A percentile compares a stretch with the other conserved stretches of the same genome.
These are phyloP conservation scores for Cacoxenus indagator DNA, from an alignment of 2,888 invertebrate species.

Conservation along the genomic window DNA sequence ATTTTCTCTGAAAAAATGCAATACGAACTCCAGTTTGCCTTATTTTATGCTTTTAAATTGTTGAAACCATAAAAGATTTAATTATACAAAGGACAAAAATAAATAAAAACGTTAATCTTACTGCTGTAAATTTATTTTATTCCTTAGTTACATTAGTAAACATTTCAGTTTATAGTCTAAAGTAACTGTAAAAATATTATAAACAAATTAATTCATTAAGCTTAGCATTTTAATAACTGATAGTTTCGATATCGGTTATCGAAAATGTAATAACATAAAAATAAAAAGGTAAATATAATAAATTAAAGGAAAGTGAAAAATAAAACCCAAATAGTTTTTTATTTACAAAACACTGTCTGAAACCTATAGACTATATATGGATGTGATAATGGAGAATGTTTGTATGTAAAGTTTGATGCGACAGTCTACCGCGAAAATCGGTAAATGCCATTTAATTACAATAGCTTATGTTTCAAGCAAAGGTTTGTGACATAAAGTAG, in stretches of 20 bases:
- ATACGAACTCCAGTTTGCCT: slow-evolving; percentile 33
- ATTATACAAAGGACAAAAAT: slow-evolving; percentile 18
- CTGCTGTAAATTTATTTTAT: neutral
- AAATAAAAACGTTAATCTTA: neutral
- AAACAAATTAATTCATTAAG: slow-evolving; percentile 13
- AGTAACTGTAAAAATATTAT: slow-evolving; percentile 8
- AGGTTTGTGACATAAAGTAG: too few relatives aligned
- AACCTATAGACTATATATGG: too few relatives aligned
- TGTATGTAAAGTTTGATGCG: too few relatives aligned
- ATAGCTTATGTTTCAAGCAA: too few relatives aligned
- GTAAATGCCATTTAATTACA: too few relatives aligned
- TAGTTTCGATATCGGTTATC: slow-evolving; percentile 11
- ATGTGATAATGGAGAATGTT: slow-evolving; percentile 13
- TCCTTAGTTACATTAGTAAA: neutral
- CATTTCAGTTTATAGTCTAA: neutral
- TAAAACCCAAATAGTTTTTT: slow-evolving; percentile 41
- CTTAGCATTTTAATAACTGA: slow-evolving; percentile 16
- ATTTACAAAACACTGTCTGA: neutral
- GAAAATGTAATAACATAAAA: slow-evolving; percentile 35
- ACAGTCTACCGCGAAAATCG: too few relatives aligned
- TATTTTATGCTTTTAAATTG: slow-evolving; percentile 30
- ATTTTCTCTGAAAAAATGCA: slow-evolving; percentile 18
- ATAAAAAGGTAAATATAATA: slow-evolving; percentile 34
- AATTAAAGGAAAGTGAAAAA: slow-evolving; percentile 50
- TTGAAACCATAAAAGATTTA: slow-evolving; percentile 21